These are phyloP conservation scores for Gorsachius goisagi DNA, from an alignment of 2,113 vertebrate species.

Conservation along the genomic window DNA sequence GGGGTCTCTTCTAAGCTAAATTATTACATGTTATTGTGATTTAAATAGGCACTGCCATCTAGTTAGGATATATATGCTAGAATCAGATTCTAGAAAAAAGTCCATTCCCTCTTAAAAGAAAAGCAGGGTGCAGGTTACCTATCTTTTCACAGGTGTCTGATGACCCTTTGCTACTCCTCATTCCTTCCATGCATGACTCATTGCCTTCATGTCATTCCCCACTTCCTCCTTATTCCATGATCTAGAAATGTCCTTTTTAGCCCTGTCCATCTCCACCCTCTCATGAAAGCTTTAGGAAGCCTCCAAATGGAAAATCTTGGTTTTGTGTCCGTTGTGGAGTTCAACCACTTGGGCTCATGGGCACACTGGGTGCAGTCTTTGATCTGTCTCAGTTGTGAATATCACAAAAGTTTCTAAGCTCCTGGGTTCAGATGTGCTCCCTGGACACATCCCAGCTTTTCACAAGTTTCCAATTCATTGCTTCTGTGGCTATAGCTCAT, in stretches of 20 bases:
- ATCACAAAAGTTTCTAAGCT: not conserved
- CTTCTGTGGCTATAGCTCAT: not conserved
- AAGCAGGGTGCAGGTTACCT: not conserved
- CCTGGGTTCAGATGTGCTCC: not conserved
- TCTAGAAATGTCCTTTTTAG: not conserved
- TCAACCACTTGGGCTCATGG: not conserved
- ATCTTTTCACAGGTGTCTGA: not conserved
- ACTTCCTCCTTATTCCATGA: fast-evolving
- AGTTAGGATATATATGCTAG: not conserved
- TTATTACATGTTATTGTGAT: not conserved
- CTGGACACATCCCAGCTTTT: not conserved
- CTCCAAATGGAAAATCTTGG: not conserved
- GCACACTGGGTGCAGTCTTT: not conserved
- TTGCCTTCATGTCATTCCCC: not conserved
- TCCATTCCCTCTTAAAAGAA: not conserved
- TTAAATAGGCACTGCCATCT: not conserved
- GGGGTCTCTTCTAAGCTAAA: not conserved
- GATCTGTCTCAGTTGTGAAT: not conserved
- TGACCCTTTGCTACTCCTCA: not conserved
- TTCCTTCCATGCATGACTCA: not conserved
- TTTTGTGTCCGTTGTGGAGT: not conserved
- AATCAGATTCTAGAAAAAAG: not conserved
- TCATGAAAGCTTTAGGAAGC: not conserved
- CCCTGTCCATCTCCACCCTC: not conserved
- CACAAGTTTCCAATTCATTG: not conserved